Evolutionary conservation across 2,888 invertebrate species (phyloP).

Genomic region (Blomia tropicalis): DNA sequence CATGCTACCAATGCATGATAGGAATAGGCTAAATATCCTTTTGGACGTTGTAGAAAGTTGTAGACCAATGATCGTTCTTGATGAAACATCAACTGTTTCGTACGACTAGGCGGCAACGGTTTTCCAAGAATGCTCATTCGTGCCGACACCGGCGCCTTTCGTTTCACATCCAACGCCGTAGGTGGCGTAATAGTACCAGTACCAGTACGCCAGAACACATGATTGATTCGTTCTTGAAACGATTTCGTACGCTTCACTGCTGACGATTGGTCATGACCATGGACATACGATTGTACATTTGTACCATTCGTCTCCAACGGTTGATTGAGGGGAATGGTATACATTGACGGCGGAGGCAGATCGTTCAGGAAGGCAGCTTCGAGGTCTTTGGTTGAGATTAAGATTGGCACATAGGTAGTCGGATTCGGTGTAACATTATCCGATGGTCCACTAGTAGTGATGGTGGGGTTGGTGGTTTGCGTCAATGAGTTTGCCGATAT

Average conservation of each 20-base stretch:
- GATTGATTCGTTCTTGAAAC: not conserved
- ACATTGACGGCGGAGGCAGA: not conserved
- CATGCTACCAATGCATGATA: conserved; percentile 12
- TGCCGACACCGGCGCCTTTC: not conserved
- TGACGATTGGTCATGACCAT: not conserved
- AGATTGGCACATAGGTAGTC: not conserved
- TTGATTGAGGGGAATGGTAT: not conserved
- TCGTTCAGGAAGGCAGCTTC: not conserved
- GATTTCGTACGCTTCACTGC: conserved; percentile 5
- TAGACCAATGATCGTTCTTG: conserved; percentile 11
- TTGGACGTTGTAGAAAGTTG: conserved; percentile 17
- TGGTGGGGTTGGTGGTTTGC: too few species aligned
- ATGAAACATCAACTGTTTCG: not conserved
- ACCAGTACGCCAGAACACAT: not conserved
- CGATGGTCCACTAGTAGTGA: too few species aligned
- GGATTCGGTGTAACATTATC: too few species aligned
- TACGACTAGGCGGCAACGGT: not conserved
- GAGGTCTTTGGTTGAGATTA: not conserved
- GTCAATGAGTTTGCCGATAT: too few species aligned
- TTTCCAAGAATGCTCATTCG: conserved; percentile 17
- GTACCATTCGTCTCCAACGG: not conserved
- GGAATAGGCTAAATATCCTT: not conserved
- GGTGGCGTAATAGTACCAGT: not conserved
- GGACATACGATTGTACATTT: not conserved
- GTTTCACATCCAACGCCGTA: too few species aligned